Evolutionary conservation across 2,797 vertebrate genomes (phyloP).

Genomic region (Propithecus deckenii): DNA sequence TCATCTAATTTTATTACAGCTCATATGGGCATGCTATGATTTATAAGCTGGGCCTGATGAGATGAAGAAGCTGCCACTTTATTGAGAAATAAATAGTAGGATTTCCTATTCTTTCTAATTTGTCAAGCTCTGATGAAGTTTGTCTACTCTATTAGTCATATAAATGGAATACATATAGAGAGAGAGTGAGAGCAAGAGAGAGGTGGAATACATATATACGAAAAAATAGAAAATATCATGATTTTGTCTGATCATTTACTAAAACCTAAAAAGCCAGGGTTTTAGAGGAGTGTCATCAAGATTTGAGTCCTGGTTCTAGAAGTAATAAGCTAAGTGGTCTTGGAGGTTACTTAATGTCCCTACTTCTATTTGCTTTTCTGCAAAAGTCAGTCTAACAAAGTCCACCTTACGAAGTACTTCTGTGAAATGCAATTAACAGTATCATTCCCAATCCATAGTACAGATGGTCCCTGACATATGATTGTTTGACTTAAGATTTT

Average conservation of each 20-base stretch:
- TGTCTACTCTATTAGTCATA: not conserved
- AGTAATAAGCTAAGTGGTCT: not conserved
- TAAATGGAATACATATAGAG: not conserved
- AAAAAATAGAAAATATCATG: not conserved
- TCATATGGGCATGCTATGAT: not conserved
- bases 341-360: constrained; percentile 27
- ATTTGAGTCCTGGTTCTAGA: not conserved
- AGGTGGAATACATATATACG: not conserved
- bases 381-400: not conserved
- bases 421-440: not conserved
- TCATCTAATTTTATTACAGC: constrained; percentile 46
- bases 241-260: not conserved
- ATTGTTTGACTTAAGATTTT: not conserved
- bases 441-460: not conserved
- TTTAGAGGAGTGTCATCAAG: not conserved
- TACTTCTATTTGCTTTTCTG: constrained; percentile 16
- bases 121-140: not conserved
- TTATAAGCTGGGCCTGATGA: not conserved
- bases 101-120: constrained; percentile 5
- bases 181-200: not conserved
- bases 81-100: constrained; percentile 1
- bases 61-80: constrained; percentile 10
- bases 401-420: not conserved
- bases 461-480: not conserved
- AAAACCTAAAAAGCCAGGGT: not conserved